Evolutionary conservation across 2,888 invertebrate genomes (phyloP), one percentile per base, ranked within the genome.

Genomic region (Cosmia pyralina): DNA sequence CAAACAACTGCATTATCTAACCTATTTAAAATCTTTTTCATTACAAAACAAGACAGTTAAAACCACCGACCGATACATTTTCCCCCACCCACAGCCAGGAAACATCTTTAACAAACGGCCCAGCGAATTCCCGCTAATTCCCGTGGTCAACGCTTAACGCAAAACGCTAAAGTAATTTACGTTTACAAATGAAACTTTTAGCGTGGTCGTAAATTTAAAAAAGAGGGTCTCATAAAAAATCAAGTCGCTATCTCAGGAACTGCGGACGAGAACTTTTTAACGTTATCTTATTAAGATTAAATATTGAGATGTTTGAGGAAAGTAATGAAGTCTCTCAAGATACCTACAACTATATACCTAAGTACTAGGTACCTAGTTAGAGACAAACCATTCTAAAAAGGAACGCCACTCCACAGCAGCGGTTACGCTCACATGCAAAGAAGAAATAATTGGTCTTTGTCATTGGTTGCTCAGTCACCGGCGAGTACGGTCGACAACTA

Each of bases 131-230:
- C 83, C 87, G 86, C 89, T 87, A 88, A 89, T 89, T 88, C 85
- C 77, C 81, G 85, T 79, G 87, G 86, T 82, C 85, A 87, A 69
- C 79, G 85, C 84, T 90, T 86, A 89, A 83, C 86, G 86, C 82
- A 84, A 89, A 88, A 87, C 87, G 89, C 87, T 87, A 89, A 89
- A 88, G 91, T 89, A 92, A 92, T 92, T 92, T 91, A 88, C 89
- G 88, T 86, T 79, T 87, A 87, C 88, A 90, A 91, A 91, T 88
- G 89, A 90, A 92, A 90, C 89, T 91, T 89, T 85, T 78, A 83
- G 79, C 85, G 88, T 89, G 85, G 88, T 87, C 88, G 87, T 90
- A 90, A 92, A 92, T 91, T 73, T 90, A 79, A 90, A 90, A 72
- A 74, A 68, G 75, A 82, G 82, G 83, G 85, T 87, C 88, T 88